Evolutionary conservation across 2,113 vertebrate species (phyloP).

Genomic region (Cnemophilus loriae): DNA sequence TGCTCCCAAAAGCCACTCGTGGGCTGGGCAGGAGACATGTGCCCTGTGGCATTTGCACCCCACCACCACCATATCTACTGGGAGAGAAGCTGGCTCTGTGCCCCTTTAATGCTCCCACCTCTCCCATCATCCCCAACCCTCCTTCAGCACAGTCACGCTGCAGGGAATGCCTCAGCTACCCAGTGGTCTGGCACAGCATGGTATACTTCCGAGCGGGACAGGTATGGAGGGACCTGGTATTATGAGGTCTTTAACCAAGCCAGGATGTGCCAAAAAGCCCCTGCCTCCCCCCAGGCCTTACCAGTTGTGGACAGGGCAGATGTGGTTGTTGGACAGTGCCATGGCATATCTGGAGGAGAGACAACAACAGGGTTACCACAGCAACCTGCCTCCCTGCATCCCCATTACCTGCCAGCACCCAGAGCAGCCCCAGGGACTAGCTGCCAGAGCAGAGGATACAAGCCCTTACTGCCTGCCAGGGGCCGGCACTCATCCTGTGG

Average conservation of each 20-base stretch:
- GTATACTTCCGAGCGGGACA: not conserved
- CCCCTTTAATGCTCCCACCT: not conserved
- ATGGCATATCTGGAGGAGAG: constrained; percentile 80
- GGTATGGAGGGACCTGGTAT: not conserved
- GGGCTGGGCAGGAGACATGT: accelerated
- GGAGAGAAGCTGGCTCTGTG: not conserved
- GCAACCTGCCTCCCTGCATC: accelerated
- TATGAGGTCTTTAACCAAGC: not conserved
- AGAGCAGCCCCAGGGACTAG: not conserved
- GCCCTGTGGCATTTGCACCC: not conserved
- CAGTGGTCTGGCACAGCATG: not conserved
- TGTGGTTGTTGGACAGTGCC: constrained; percentile 89
- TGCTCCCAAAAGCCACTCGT: not conserved
- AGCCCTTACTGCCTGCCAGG: not conserved
- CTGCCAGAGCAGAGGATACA: accelerated
- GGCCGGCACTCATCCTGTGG: not conserved
- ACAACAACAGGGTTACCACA: not conserved
- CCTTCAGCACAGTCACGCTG: accelerated
- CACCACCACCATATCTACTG: not conserved
- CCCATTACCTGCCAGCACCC: not conserved
- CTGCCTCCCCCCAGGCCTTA: constrained; percentile 7
- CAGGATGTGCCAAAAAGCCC: not conserved
- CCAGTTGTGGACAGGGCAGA: constrained; percentile 90
- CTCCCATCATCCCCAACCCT: accelerated
- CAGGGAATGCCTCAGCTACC: not conserved